Evolutionary conservation across 53 echinoderm and acorn worm species (phyloP).

Genomic region (Apostichopus leukothele): DNA sequence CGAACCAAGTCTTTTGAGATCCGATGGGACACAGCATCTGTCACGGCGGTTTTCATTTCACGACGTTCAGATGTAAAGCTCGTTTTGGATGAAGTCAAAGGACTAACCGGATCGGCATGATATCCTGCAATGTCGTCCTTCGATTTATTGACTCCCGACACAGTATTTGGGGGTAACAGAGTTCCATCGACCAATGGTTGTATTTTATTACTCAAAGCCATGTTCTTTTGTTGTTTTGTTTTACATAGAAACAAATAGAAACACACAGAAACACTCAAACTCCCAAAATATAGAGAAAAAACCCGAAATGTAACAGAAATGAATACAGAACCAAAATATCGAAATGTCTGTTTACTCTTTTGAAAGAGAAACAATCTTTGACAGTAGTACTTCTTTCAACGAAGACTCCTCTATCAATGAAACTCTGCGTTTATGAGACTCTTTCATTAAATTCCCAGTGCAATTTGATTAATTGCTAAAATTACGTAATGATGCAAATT

Average conservation of each 20-base stretch:
- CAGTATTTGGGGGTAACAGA: not conserved
- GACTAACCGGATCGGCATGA: not conserved
- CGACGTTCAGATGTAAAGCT: constrained; percentile 28
- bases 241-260: not conserved
- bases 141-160: not conserved
- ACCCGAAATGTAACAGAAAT: too few species aligned
- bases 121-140: not conserved
- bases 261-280: too few species aligned
- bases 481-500: too few species aligned
- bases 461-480: too few species aligned
- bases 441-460: too few species aligned
- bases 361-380: too few species aligned
- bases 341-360: too few species aligned
- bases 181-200: not conserved
- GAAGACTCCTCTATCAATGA: too few species aligned
- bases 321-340: too few species aligned
- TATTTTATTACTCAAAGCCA: not conserved
- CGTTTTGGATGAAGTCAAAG: not conserved
- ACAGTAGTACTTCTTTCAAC: too few species aligned
- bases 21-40: constrained; percentile 7
- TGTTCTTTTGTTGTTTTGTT: not conserved
- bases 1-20: constrained; percentile 13
- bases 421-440: too few species aligned
- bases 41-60: constrained; percentile 10
- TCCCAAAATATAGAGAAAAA: too few species aligned